These are phyloP conservation scores for Embidobia sp. DNA, from an alignment of 2,888 invertebrate species.

Conservation along the genomic window DNA sequence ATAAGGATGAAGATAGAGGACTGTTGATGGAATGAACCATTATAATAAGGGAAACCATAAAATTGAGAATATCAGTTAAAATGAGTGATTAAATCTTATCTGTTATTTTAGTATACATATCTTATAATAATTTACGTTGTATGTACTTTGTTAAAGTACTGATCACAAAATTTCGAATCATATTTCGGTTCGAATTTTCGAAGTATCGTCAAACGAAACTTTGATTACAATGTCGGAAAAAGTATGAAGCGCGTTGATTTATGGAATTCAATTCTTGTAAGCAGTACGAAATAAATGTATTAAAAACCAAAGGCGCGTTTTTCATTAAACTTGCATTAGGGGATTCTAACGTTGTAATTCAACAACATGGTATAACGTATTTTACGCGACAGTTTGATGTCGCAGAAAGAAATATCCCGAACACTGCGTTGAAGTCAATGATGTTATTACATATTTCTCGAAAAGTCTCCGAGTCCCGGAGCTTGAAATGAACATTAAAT, in stretches of 20 bases:
- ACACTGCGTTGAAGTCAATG: constrained; percentile 20
- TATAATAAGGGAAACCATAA: too few species aligned
- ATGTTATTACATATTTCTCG: constrained; percentile 4
- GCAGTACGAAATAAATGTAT: constrained; percentile 11
- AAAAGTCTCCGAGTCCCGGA: not conserved
- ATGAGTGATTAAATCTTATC: too few species aligned
- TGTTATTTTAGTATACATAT: too few species aligned
- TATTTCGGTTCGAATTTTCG: too few species aligned
- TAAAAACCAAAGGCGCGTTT: constrained; percentile 24
- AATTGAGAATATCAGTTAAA: too few species aligned
- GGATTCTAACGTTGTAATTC: constrained; percentile 22
- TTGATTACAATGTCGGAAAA: too few species aligned
- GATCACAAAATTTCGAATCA: too few species aligned
- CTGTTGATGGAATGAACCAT: too few species aligned
- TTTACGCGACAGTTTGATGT: constrained; percentile 26
- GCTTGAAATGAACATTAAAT: not conserved
- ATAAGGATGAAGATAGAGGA: too few species aligned
- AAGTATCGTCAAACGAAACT: too few species aligned
- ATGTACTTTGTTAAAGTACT: too few species aligned
- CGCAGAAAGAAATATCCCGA: constrained; percentile 14
- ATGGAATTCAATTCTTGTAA: not conserved
- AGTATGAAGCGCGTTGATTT: not conserved
- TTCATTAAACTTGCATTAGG: constrained; percentile 16
- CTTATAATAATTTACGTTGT: too few species aligned
- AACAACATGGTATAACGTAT: constrained; percentile 8